A percentile compares a stretch with the other conserved stretches of the same genome.
Conservation (phyloP, 1,140 invertebrate species). For the Chironomus striatipennis region DNA sequence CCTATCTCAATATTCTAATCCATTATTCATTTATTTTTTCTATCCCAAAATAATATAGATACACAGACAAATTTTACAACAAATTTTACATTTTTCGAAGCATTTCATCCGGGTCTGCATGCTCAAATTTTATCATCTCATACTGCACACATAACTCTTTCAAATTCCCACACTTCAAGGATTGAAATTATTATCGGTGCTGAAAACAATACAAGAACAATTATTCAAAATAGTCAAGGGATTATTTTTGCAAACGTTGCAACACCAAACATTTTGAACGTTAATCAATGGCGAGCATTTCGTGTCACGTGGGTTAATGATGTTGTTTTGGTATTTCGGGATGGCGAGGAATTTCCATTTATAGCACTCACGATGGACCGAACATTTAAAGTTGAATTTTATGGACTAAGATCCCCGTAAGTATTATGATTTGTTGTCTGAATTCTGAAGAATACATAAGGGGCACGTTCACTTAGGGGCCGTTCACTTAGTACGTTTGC, state of each 20-base stretch:
- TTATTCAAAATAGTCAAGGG: not conserved
- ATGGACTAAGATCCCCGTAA: not conserved
- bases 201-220: not conserved
- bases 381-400: not conserved
- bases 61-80: not conserved
- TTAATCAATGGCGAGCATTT: not conserved
- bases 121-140: not conserved
- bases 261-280: not conserved
- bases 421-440: no score
- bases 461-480: no score
- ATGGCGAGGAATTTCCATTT: not conserved
- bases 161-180: not conserved
- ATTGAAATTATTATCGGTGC: not conserved
- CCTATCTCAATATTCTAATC: no score
- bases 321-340: not conserved
- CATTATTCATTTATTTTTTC: no score
- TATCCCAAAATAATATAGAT: not conserved
- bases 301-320: not conserved
- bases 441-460: no score
- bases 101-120: not conserved
- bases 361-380: not conserved
- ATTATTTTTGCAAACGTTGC: not conserved
- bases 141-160: not conserved
- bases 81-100: not conserved
- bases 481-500: no score